phyloP scores from a whole-genome alignment of 2,113 vertebrate genomes.

The Suncus etruscus region DNA sequence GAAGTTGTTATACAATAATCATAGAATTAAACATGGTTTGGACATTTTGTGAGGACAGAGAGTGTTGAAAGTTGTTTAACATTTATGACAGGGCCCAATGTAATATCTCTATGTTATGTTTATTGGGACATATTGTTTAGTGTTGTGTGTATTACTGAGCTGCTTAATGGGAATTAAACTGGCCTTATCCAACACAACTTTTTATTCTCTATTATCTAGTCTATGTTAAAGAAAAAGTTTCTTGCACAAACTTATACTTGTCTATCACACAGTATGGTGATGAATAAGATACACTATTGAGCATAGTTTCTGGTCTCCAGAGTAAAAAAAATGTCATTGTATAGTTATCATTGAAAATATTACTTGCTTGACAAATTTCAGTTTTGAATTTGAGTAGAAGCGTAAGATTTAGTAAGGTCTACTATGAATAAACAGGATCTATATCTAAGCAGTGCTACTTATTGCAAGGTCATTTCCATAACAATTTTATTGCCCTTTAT shows the following conservation, averaged over 20 bases:
- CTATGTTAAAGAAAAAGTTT: not conserved
- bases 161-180: not conserved
- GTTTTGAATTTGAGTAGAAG: not conserved
- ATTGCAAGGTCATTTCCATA: not conserved
- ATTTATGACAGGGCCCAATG: constrained; percentile 52
- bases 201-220: not conserved
- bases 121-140: not conserved
- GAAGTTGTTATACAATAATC: constrained; percentile 74
- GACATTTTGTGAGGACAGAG: constrained; percentile 59
- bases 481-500: not conserved
- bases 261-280: not conserved
- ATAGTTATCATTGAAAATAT: not conserved
- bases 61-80: constrained; percentile 73
- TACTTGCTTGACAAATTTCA: not conserved
- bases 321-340: not conserved
- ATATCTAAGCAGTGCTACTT: not conserved
- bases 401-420: too few relatives aligned
- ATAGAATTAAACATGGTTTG: constrained; percentile 72
- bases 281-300: not conserved
- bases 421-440: not conserved
- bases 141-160: not conserved
- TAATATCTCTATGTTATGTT: not conserved
- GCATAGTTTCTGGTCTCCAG: not conserved
- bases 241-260: not conserved
- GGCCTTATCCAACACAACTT: not conserved